Conservation (phyloP, 2,888 invertebrate species). For the Minunthozetes semirufus region DNA sequence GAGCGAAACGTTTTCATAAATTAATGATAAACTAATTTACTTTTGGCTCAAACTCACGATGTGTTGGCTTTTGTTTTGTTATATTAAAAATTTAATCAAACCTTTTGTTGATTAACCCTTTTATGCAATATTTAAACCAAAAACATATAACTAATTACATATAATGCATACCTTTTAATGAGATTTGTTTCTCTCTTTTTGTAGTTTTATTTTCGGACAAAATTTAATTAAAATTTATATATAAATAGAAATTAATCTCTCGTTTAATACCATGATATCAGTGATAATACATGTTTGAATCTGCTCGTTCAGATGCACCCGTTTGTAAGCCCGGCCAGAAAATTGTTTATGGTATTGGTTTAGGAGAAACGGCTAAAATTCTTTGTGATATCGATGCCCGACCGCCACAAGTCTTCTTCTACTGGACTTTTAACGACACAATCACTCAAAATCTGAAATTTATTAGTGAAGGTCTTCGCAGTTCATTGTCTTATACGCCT, state of each 20-base stretch:
- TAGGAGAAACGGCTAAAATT: constrained; percentile 30
- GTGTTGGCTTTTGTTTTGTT: not conserved
- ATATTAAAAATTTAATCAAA: not conserved
- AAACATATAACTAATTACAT: not conserved
- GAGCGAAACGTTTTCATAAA: not conserved
- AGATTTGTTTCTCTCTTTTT: not conserved
- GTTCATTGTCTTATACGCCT: constrained; percentile 30
- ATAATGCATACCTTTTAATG: not conserved
- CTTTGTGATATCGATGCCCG: constrained; percentile 36
- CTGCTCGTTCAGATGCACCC: constrained; percentile 23
- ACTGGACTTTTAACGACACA: constrained; percentile 34
- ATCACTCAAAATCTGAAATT: not conserved
- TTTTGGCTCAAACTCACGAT: not conserved
- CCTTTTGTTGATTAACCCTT: not conserved
- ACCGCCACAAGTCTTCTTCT: constrained; percentile 18
- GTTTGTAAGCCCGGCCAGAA: constrained; percentile 33
- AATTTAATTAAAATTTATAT: too few relatives aligned
- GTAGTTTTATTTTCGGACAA: too few relatives aligned
- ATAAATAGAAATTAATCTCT: too few relatives aligned
- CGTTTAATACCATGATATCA: too few relatives aligned
- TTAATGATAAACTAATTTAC: not conserved
- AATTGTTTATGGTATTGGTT: constrained; percentile 32
- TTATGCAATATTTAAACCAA: too few relatives aligned
- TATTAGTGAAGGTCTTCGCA: constrained; percentile 31
- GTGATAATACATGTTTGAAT: not conserved